Conservation (phyloP, 2,888 invertebrate genomes). For the Spisula subtruncata region DNA sequence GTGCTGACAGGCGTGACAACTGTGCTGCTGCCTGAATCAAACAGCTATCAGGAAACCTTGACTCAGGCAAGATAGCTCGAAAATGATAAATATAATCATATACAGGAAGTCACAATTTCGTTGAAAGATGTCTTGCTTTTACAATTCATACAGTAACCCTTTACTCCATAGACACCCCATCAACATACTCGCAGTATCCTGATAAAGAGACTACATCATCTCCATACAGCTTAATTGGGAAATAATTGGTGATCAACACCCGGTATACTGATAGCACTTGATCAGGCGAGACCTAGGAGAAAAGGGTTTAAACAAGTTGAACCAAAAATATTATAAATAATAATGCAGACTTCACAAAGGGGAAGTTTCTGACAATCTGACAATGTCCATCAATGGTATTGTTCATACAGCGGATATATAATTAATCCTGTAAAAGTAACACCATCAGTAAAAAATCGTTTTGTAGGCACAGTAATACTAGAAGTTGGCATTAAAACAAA, state of each 20-base stretch:
- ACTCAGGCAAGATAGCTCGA: background rate
- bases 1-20: background rate
- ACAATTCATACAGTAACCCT: no score
- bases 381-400: background rate
- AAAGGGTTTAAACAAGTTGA: no score
- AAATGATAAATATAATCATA: background rate
- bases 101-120: background rate
- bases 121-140: background rate
- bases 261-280: no score
- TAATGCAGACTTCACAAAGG: no score
- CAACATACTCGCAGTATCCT: no score
- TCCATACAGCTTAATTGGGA: no score
- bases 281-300: no score
- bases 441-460: background rate
- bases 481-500: slow-evolving; percentile 10
- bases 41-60: background rate
- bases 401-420: background rate
- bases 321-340: no score
- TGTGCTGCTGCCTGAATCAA: background rate
- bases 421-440: background rate
- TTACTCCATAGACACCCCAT: no score
- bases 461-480: slow-evolving; percentile 16
- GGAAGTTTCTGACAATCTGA: no score
- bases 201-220: no score
- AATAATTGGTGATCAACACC: no score